These are phyloP conservation scores for Drosophila testacea DNA, from an alignment of 2,888 invertebrate species.

Conservation along the genomic window DNA sequence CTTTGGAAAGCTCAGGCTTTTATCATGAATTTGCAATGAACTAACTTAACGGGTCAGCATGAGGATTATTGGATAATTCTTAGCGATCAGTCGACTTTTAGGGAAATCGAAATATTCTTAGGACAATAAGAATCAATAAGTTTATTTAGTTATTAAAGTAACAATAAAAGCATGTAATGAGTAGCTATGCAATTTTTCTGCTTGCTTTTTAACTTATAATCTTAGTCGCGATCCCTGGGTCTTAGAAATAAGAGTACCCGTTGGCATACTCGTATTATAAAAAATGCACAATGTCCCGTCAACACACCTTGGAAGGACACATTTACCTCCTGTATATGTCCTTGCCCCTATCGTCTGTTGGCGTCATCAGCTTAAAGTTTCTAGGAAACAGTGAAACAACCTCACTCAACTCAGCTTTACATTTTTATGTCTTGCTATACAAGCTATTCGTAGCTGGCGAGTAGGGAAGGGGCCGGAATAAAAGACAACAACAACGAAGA, in stretches of 20 bases:
- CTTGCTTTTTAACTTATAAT: too few species aligned
- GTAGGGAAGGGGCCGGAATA: slow-evolving; percentile 1
- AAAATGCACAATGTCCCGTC: slow-evolving; percentile 76
- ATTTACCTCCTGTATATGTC: neutral
- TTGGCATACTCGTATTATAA: slow-evolving; percentile 58
- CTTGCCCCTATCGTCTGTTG: slow-evolving; percentile 20
- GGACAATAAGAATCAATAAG: neutral
- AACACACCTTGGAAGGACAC: slow-evolving; percentile 47
- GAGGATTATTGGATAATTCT: neutral
- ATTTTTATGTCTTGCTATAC: slow-evolving; percentile 67
- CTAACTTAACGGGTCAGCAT: neutral
- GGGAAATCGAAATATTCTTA: too few species aligned
- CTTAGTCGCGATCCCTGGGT: too few species aligned
- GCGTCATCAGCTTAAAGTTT: slow-evolving; percentile 70
- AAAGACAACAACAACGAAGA: slow-evolving; percentile 12
- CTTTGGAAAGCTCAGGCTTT: neutral
- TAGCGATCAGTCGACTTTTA: neutral
- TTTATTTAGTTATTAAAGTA: neutral
- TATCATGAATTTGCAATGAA: neutral
- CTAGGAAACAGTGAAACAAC: slow-evolving; percentile 26
- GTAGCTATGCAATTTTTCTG: too few species aligned
- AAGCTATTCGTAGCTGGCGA: slow-evolving; percentile 33
- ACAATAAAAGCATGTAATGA: neutral
- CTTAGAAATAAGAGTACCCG: neutral
- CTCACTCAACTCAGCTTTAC: slow-evolving; percentile 59